phyloP scores from a whole-genome alignment of 2,888 invertebrate species.

The Nemurella pictetii region DNA sequence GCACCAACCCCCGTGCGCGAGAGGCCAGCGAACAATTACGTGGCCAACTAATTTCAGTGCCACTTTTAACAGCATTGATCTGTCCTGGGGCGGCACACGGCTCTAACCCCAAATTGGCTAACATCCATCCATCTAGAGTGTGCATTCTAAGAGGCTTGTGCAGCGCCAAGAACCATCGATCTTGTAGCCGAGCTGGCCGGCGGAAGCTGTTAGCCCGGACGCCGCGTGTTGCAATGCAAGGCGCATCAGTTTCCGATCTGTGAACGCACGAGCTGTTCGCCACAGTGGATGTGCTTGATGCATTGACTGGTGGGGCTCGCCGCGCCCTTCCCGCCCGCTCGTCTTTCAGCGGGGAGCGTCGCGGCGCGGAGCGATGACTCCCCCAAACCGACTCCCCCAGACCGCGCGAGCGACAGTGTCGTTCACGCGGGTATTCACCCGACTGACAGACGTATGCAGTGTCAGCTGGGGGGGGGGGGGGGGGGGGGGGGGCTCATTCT shows the following conservation, averaged over 20 bases:
- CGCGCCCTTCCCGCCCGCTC: constrained; percentile 13
- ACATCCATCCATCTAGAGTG: neutral
- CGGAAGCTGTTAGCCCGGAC: constrained; percentile 12
- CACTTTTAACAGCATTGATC: neutral
- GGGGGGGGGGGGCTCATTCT: too few relatives aligned
- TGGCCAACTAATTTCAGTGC: neutral
- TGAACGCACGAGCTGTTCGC: neutral
- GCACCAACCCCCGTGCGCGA: neutral
- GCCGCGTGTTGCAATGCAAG: neutral
- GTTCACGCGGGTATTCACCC: too few relatives aligned
- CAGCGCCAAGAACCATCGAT: neutral
- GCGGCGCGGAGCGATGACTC: neutral
- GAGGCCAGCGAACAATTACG: neutral
- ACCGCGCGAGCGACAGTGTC: neutral
- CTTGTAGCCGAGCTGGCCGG: neutral
- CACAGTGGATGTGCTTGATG: neutral
- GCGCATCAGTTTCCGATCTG: constrained; percentile 20
- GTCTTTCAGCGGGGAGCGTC: constrained; percentile 7
- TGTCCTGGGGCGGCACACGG: neutral
- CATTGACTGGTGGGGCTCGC: neutral
- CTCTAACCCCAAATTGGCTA: neutral
- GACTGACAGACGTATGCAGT: too few relatives aligned
- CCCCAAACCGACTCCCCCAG: neutral
- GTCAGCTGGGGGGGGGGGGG: too few relatives aligned
- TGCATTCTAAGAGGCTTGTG: neutral